phyloP scores from a whole-genome alignment of 2,888 invertebrate species.

The Callosobruchus maculatus region DNA sequence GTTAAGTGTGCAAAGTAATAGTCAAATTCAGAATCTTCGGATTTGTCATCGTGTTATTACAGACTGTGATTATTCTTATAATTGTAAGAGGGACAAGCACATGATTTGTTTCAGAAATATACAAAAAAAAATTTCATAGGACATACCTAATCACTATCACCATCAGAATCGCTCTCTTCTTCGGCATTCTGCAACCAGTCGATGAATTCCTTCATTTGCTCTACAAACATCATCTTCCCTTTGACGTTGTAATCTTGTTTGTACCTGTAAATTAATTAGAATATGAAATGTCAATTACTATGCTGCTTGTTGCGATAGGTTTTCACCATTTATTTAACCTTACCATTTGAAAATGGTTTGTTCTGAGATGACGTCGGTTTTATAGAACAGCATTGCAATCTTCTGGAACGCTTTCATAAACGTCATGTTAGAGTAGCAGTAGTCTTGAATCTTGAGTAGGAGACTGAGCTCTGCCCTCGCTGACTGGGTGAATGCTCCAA shows the following conservation, averaged over 20 bases:
- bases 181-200: slow-evolving; percentile 98
- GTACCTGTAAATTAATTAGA: slow-evolving; percentile 50
- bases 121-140: no score
- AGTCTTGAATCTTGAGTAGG: slow-evolving; percentile 91
- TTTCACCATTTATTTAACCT: no score
- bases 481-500: slow-evolving; percentile 82
- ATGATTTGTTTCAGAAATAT: no score
- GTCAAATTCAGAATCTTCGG: no score
- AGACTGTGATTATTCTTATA: no score
- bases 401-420: slow-evolving; percentile 99
- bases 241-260: slow-evolving; percentile 89
- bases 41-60: no score
- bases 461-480: slow-evolving; percentile 85
- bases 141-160: slow-evolving; percentile 45
- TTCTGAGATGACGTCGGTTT: slow-evolving; percentile 92
- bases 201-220: slow-evolving; percentile 96
- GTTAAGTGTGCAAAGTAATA: no score
- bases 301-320: no score
- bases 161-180: slow-evolving; percentile 69
- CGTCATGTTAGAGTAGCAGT: slow-evolving; percentile 98
- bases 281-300: no score
- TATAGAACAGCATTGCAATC: slow-evolving; percentile 93
- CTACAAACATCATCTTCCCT: slow-evolving; percentile 96
- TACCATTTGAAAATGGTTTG: slow-evolving; percentile 91
- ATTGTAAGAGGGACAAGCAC: no score